These are phyloP conservation scores for Circaetus cinerascens DNA, from an alignment of 2,113 vertebrate genomes.

Conservation along the genomic window DNA sequence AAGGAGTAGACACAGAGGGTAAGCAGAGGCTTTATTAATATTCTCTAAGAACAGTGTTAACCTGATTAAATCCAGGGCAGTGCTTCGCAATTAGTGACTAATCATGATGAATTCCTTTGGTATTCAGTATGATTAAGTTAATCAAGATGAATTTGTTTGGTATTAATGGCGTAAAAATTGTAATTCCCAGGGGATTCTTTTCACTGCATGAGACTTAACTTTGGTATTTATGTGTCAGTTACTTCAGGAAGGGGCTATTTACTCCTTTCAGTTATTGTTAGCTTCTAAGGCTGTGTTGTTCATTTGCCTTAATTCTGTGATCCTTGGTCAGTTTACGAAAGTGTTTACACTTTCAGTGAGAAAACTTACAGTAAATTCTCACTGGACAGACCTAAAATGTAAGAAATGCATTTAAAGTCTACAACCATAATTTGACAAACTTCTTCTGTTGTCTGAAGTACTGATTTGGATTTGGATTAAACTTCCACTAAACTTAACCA, in stretches of 20 bases:
- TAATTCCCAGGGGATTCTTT: not conserved
- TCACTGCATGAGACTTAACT: not conserved
- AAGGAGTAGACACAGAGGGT: conserved; percentile 92
- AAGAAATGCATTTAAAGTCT: not conserved
- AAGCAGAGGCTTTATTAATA: conserved; percentile 28
- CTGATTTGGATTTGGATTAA: not conserved
- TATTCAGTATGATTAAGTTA: conserved; percentile 14
- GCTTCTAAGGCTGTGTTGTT: not conserved
- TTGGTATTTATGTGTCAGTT: not conserved
- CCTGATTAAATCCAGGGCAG: conserved; percentile 31
- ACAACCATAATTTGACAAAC: not conserved
- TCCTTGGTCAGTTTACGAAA: not conserved
- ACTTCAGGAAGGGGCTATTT: not conserved
- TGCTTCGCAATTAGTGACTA: not conserved
- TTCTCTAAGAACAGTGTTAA: not conserved
- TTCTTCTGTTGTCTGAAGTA: not conserved
- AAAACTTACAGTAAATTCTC: not conserved
- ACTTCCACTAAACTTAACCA: not conserved
- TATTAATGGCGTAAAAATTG: conserved; percentile 30
- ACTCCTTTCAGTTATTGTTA: not conserved
- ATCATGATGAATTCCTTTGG: conserved; percentile 27
- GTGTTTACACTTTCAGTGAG: not conserved
- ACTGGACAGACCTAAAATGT: not conserved
- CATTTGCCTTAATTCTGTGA: not conserved
- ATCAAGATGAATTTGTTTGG: conserved; percentile 48